Evolutionary conservation across 2,888 invertebrate genomes (phyloP), one percentile per base, ranked within the genome.

Genomic region (Spicauda simplicius): DNA sequence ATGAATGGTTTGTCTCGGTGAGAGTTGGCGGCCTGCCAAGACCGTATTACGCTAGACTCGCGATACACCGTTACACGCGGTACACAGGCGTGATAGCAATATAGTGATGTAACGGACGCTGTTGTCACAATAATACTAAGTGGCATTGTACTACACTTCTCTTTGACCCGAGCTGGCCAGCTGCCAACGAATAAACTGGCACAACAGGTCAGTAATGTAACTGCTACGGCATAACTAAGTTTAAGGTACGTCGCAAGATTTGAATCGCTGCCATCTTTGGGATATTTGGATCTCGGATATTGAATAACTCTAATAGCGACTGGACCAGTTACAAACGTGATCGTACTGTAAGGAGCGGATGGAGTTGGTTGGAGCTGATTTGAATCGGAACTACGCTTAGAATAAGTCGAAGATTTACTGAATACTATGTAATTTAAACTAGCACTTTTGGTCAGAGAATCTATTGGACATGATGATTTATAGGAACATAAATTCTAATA

Each of bases 151-250:
- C 25, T 50, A 30, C 30, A 50, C 59, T 18, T 30, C 45, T 19
- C 50, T 59, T 20, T 37, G 64, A 50, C 57, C 56, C 30, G 18
- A 10, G 64, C 50, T 64, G 64, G 64, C 64, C 8, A 16, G 6
- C 2, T 50, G 64, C 64, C 64, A 64, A 57, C 54, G 12, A 37
- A 19, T 25, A 45, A 41, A 58, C 16, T 30, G 30, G 57, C 50
- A 64, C 57, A 64, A 64, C 57, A 64, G 64, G 64, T 64, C 64
- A 50, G 55, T 52, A 56, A 57, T 48, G 30, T 30, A 45, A 37
- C 37, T 50, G 37, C 33, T 30, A 19, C 56, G 56, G 18, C 48
- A 50, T 56, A 19, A 25, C 25, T 30, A 54, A 53, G 19, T 45
- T 45, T 45, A 25, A 45, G 50, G 59, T 45, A 50, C 45, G 50